Base-by-base conservation (phyloP, 2,888 invertebrate species). In the Anaspis maculata region DNA sequence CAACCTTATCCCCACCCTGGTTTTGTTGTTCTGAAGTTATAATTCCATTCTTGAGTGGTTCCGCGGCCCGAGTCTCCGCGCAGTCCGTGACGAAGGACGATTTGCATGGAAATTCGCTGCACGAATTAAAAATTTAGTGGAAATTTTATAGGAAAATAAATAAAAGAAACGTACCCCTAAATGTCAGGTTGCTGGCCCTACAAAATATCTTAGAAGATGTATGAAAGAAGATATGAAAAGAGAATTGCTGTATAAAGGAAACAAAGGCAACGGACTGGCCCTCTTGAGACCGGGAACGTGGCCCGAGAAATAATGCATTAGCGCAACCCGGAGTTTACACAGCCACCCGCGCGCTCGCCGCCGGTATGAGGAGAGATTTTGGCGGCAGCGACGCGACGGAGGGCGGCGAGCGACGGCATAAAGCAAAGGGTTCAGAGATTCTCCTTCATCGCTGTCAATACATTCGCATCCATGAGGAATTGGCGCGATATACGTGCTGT, bases 211-310 rank as follows among this genome's bases (percentile, higher is more conserved):
- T 49, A 44, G 52, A 56, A 60, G 61, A 59, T 54, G 59, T 57
- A 59, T 59, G 58, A 52, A 54, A 46, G 51, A 41, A 58, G 61
- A 61, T 62, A 63, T 61, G 61, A 60, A 60, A 60, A 54, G 59
- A 54, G 60, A 62, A 62, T 59, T 60, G 60, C 56, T 49, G 53
- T 52, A 59, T 59, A 59, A 62, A 61, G 55, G 56, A 56, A 59
- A 60, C 59, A 58, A 59, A 59, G 55, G 55, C 54, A 36, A 35
- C 46, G 44, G 51, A 47, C 49, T 41, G 41, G 41, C 49, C 49
- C 55, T 55, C 53, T 46, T 30, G 57, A 54, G 52, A 51, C 42
- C 26, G 26, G 29, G 45, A 51, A 52, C 57, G 57, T 55, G 57
- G 49, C 45, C 48, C 45, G 48, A 50, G 47, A 51, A 54, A 54